Conservation (phyloP, 2,113 vertebrate species). For the Microtus oregoni region DNA sequence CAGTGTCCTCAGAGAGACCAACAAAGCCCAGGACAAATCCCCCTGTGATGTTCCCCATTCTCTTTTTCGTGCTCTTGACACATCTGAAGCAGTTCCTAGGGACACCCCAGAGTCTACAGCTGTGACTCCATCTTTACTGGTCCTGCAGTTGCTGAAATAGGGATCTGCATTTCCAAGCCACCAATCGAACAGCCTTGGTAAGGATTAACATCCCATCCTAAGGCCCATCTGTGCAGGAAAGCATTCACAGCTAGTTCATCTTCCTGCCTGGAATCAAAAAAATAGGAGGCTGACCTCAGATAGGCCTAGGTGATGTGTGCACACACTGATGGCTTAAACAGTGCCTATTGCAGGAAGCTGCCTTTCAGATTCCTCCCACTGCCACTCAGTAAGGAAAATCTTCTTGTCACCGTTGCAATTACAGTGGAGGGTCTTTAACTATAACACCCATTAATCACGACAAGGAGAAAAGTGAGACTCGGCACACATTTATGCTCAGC, state of each 20-base stretch:
- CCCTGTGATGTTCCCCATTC: background rate
- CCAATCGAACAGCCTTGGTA: background rate
- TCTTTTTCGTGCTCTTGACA: background rate
- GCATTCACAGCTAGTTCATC: slow-evolving; percentile 32
- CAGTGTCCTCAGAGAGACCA: background rate
- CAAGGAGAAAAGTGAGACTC: slow-evolving; percentile 13
- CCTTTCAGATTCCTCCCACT: background rate
- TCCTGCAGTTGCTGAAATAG: background rate
- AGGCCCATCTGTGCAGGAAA: slow-evolving; percentile 58
- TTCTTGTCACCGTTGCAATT: slow-evolving; percentile 61
- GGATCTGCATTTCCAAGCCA: background rate
- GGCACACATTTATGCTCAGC: background rate
- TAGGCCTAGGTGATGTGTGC: background rate
- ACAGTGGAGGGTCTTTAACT: slow-evolving; percentile 64
- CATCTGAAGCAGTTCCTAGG: slow-evolving; percentile 34
- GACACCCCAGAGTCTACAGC: background rate
- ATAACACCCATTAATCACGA: slow-evolving; percentile 47
- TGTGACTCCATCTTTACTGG: background rate
- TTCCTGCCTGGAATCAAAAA: slow-evolving; percentile 47
- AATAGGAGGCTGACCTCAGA: slow-evolving; percentile 39
- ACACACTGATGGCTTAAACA: slow-evolving; percentile 37
- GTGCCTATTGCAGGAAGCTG: background rate
- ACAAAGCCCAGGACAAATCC: background rate
- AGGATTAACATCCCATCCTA: slow-evolving; percentile 51
- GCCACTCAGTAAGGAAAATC: slow-evolving; percentile 17